Base-by-base conservation (phyloP, 2,113 vertebrate species). In the Motacilla alba region DNA sequence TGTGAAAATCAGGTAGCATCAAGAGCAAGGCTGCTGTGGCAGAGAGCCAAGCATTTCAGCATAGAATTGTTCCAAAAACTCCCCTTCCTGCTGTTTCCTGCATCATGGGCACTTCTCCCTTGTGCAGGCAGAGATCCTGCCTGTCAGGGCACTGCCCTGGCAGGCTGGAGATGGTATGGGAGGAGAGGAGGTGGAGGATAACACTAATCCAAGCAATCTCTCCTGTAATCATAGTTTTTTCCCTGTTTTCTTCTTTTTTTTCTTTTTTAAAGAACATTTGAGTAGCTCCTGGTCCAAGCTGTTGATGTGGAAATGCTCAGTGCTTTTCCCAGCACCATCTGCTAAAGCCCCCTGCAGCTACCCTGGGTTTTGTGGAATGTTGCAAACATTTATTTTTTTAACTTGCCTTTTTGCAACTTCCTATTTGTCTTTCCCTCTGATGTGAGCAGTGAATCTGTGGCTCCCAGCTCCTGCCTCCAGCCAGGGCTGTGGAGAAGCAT, bases 401-500 rank as follows among this genome's bases (percentile, higher is more conserved):
- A 52, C 15, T 67, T 35, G 14, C 15, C 13, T 53, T 37, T 3
- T 6, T 28, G 23, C 44, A 30, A 3, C 50, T 81, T 73, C 68
- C 23, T 6, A 0, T 53, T 80, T 49, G 5, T 21, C 39, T 60
- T 82, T 30, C 20, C 11, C 31, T 26, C 0, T 26, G 66, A 33
- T 0, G 3, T 11, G 41, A 62, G 49, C 70, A 15, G 3, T 2
- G 20, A 15, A 24, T 82, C 50, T 1, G 6, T 18, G 8, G 24
- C 28, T 84, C 52, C 4, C 47, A 11, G 6, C 27, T 66, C 63
- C 74, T 12, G 7, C 24, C 69, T 53, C 4, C 24, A 22, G 14
- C 18, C n/a, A 1, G 1, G 2, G 59, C 50, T 0, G 0, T 15
- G 63, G 15, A 18, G 63, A 20, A 35, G 9, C 16, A 39, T 28